These are phyloP conservation scores for Helicoverpa zea DNA, from an alignment of 1,140 invertebrate species.

Conservation along the genomic window DNA sequence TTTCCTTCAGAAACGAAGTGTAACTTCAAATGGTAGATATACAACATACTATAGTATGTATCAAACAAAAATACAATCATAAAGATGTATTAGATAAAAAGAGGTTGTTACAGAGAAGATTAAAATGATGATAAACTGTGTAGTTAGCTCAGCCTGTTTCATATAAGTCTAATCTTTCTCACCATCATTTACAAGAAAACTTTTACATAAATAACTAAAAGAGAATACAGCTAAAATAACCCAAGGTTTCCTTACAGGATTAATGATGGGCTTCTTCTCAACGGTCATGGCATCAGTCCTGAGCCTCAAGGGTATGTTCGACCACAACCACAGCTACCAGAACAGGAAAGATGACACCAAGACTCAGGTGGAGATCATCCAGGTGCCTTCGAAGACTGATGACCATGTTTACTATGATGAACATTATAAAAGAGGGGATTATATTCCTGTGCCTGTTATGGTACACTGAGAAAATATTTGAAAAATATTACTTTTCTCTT, in stretches of 20 bases:
- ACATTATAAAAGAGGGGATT: conserved; percentile 64
- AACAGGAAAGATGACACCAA: conserved; percentile 75
- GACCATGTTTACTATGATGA: conserved; percentile 72
- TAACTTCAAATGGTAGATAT: too few relatives aligned
- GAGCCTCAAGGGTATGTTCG: conserved; percentile 76
- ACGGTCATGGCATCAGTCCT: conserved; percentile 76
- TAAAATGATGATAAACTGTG: too few relatives aligned
- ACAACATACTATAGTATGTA: too few relatives aligned
- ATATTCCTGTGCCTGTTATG: conserved; percentile 47
- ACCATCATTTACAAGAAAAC: too few relatives aligned
- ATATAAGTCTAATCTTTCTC: too few relatives aligned
- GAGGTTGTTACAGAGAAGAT: too few relatives aligned
- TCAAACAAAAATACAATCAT: too few relatives aligned
- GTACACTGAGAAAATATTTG: neutral
- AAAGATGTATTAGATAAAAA: too few relatives aligned
- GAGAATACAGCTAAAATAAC: too few relatives aligned
- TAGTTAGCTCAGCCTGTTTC: too few relatives aligned
- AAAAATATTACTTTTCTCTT: neutral
- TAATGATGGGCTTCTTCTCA: conserved; percentile 80
- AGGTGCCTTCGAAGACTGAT: conserved; percentile 70
- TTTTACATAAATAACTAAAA: too few relatives aligned
- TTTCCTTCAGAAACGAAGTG: too few relatives aligned
- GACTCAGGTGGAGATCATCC: conserved; percentile 79
- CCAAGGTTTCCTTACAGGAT: conserved; percentile 76
- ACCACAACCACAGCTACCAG: conserved; percentile 65